These are phyloP conservation scores for Cavia aperea DNA, from an alignment of 2,113 vertebrate genomes.

Conservation along the genomic window DNA sequence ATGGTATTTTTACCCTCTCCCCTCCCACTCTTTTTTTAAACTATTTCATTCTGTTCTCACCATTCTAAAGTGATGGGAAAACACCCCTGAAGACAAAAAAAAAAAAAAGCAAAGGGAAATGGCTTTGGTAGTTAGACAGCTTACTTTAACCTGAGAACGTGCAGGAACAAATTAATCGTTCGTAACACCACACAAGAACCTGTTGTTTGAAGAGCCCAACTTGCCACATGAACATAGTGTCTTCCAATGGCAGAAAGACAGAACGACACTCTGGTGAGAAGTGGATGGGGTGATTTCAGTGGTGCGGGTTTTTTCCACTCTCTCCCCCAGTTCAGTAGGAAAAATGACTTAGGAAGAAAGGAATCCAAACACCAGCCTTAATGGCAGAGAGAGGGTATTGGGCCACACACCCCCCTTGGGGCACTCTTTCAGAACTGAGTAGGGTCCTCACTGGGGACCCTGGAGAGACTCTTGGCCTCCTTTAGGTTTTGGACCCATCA, in stretches of 20 bases:
- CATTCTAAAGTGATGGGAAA: background rate
- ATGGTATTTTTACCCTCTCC: background rate
- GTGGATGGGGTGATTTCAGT: background rate
- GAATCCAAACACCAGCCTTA: background rate
- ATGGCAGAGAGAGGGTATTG: background rate
- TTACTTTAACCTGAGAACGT: conserved; percentile 45
- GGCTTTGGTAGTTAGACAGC: conserved; percentile 52
- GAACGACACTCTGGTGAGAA: background rate
- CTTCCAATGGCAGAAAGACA: background rate
- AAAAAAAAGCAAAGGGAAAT: conserved; percentile 22
- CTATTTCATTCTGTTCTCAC: background rate
- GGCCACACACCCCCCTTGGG: background rate
- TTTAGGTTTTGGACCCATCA: background rate
- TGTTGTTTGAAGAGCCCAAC: background rate
- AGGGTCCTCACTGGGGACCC: background rate
- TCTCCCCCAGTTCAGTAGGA: background rate
- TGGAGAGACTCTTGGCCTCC: background rate
- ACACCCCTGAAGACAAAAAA: background rate
- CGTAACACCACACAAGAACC: conserved; percentile 15
- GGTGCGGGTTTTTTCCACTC: background rate
- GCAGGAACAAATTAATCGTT: conserved; percentile 44
- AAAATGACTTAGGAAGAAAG: conserved; percentile 5
- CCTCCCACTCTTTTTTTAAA: background rate
- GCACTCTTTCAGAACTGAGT: background rate
- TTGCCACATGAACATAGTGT: background rate